These are phyloP conservation scores for Drosophila pseudotalamancana DNA, from an alignment of 2,888 invertebrate species.

Conservation along the genomic window DNA sequence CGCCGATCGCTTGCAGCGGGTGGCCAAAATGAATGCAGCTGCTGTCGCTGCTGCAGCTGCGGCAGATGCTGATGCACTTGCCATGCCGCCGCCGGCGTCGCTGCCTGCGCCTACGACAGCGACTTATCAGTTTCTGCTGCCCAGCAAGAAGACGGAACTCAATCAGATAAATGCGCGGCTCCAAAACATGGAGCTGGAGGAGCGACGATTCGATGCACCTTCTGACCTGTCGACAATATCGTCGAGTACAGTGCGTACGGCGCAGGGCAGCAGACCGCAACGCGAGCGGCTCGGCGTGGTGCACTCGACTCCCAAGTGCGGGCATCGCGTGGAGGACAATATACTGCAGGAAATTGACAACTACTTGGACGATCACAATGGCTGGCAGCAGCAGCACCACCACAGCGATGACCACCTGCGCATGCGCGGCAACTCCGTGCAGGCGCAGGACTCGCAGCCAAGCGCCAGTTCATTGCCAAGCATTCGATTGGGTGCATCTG, in stretches of 20 bases:
- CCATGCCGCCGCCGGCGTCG: slow-evolving; percentile 64
- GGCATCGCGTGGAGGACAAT: slow-evolving; percentile 47
- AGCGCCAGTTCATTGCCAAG: slow-evolving; percentile 67
- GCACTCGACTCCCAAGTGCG: slow-evolving; percentile 82
- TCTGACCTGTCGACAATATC: slow-evolving; percentile 83
- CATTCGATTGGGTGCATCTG: slow-evolving; percentile 34
- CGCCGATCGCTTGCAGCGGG: slow-evolving; percentile 82
- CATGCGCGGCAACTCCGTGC: slow-evolving; percentile 21
- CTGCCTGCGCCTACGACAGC: slow-evolving; percentile 54
- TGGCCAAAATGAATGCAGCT: slow-evolving; percentile 42
- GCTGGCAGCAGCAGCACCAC: slow-evolving; percentile 43
- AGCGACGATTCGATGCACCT: slow-evolving; percentile 60
- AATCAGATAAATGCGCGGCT: slow-evolving; percentile 81
- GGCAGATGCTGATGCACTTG: slow-evolving; percentile 53
- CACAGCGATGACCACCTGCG: slow-evolving; percentile 68
- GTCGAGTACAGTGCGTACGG: slow-evolving; percentile 73
- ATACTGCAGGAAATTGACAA: slow-evolving; percentile 82
- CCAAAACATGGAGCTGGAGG: slow-evolving; percentile 67
- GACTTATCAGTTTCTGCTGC: slow-evolving; percentile 72
- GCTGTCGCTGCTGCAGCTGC: slow-evolving; percentile 26
- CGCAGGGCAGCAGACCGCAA: slow-evolving; percentile 18
- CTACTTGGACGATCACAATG: slow-evolving; percentile 73
- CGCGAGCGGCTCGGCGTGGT: slow-evolving; percentile 58
- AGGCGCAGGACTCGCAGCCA: slow-evolving; percentile 28
- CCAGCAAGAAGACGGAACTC: slow-evolving; percentile 75